Base-by-base conservation (phyloP, 2,113 vertebrate genomes). In the Peucedramus taeniatus region DNA sequence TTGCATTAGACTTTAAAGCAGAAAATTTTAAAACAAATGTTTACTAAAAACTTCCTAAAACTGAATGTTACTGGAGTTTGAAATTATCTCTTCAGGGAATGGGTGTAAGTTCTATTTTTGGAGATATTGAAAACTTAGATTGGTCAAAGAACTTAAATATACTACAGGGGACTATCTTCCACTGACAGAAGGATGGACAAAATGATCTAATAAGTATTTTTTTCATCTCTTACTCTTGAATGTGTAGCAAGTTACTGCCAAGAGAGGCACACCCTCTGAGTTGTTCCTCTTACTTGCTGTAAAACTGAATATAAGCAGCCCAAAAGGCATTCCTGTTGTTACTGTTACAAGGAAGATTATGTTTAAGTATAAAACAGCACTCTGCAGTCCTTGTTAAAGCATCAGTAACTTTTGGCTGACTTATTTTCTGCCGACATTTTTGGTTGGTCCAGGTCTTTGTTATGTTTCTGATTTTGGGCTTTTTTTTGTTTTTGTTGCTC, bases 181-280 rank as follows among this genome's bases (percentile, higher is more conserved):
- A 44, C 72, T 68, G 64, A 87, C 79, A 83, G 56, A 88, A 83
- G 35, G 68, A 66, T 95, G 93, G 88, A 97, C 79, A 83, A 86
- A 90, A 96, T 96, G 71, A 96, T 88, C 93, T 96, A 93, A 96
- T 83, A 91, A 83, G 56, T 60, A 5, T 47, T 89, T 94, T 95
- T 92, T 93, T 86, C 7, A 30, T 78, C 27, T 86, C 51, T 86
- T 27, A 90, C 27, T 83, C 70, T 85, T 83, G 59, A 72, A 77
- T 88, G 23, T 70, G 17, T 72, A 39, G 59, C 64, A 57, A 65
- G 45, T 81, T 65, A 56, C 56, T 96, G 90, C 94, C 93, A 95
- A 78, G 79, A 72, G 56, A 92, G 94, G 60, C 96, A 92, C 96
- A 81, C 96, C 93, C 94, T 96, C 18, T 31, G 30, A 77, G 64